Evolutionary conservation across 2,888 invertebrate species (phyloP).

Genomic region (Rhingia rostrata): DNA sequence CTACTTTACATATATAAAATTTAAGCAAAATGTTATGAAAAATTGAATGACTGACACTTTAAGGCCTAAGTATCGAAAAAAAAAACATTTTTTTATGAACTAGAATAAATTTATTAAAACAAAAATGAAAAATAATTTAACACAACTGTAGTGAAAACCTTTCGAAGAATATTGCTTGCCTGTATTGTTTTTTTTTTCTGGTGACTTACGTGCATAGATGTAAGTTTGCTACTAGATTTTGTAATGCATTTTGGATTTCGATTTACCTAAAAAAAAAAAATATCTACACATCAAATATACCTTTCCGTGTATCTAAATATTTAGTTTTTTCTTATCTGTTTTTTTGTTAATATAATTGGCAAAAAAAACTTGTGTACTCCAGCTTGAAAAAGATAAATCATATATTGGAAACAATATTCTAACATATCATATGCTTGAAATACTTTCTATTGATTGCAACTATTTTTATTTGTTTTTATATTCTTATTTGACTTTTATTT

Average conservation of each 20-base stretch:
- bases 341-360: constrained; percentile 20
- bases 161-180: constrained; percentile 68
- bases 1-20: constrained; percentile 7
- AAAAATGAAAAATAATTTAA: constrained; percentile 50
- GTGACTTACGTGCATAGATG: constrained; percentile 27
- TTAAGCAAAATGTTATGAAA: constrained; percentile 61
- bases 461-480: constrained; percentile 16
- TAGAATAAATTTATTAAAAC: constrained; percentile 40
- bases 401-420: constrained; percentile 20
- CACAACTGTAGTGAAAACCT: constrained; percentile 78
- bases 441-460: constrained; percentile 40
- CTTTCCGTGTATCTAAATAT: constrained; percentile 19
- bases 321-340: constrained; percentile 14
- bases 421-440: constrained; percentile 42
- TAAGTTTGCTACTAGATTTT: constrained; percentile 74
- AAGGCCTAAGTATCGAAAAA: constrained; percentile 76
- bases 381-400: constrained; percentile 18
- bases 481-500: constrained; percentile 44
- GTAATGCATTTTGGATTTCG: constrained; percentile 69
- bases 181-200: constrained; percentile 22
- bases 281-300: constrained; percentile 25
- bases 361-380: constrained; percentile 34
- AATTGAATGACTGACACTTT: constrained; percentile 83
- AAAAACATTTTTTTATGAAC: constrained; percentile 45
- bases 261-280: constrained; percentile 23